Conservation (phyloP, 2,797 vertebrate genomes). For the Acomys russatus region DNA sequence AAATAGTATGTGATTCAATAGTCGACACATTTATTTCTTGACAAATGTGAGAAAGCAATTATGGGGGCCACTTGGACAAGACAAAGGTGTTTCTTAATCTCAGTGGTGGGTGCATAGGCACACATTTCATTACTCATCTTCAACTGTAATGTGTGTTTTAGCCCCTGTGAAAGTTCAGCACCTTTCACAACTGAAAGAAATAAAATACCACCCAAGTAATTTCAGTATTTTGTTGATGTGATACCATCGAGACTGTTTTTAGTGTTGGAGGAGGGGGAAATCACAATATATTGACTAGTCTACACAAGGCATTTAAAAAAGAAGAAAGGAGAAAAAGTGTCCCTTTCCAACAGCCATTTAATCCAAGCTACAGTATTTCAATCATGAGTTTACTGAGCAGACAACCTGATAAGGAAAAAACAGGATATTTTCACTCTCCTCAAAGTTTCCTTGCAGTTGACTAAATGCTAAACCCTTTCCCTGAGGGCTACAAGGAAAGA, state of each 20-base stretch:
- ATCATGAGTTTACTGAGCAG: background rate
- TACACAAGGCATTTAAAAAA: conserved; percentile 31
- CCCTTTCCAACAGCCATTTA: conserved; percentile 2
- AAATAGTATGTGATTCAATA: background rate
- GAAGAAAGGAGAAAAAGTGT: conserved; percentile 16
- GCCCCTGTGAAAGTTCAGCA: background rate
- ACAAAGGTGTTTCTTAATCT: background rate
- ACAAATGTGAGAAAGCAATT: background rate
- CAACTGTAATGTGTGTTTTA: background rate
- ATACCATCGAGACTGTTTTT: background rate
- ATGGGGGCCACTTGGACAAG: background rate
- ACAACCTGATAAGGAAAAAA: background rate
- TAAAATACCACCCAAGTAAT: background rate
- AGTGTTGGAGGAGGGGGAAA: background rate
- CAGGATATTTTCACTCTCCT: conserved; percentile 62
- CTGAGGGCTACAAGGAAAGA: conserved; percentile 76
- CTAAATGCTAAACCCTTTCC: conserved; percentile 82
- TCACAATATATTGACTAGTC: conserved; percentile 1
- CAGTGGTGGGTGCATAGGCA: background rate
- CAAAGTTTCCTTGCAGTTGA: conserved; percentile 64
- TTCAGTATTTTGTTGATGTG: background rate
- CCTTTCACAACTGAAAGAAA: conserved; percentile 4
- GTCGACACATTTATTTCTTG: background rate
- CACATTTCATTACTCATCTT: background rate
- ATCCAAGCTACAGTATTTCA: conserved; percentile 54